Percentiles rank a stretch among this genome's conserved stretches.
Conservation (phyloP, 2,113 vertebrate genomes). For the Pygoscelis antarcticus region DNA sequence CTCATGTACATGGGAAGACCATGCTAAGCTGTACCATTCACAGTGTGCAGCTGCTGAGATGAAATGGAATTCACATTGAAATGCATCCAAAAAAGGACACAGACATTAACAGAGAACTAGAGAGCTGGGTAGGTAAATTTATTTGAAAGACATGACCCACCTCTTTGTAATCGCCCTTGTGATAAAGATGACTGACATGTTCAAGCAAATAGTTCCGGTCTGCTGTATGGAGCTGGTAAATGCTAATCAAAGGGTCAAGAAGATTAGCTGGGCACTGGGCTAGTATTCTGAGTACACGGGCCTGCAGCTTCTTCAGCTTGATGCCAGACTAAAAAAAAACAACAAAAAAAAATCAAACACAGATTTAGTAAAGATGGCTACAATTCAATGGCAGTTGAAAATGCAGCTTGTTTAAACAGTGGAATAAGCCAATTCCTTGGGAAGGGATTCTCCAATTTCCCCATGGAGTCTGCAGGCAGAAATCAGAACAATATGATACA, state of each 20-base stretch:
- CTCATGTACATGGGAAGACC: neutral
- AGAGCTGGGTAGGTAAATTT: constrained; percentile 39
- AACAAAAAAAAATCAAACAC: neutral
- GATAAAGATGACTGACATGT: constrained; percentile 36
- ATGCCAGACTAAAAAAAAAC: constrained; percentile 14
- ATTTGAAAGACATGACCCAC: constrained; percentile 52
- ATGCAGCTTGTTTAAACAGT: constrained; percentile 11
- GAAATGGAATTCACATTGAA: constrained; percentile 22
- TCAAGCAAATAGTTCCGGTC: constrained; percentile 51
- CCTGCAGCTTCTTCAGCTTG: constrained; percentile 47
- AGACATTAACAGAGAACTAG: neutral
- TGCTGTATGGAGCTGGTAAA: constrained; percentile 65
- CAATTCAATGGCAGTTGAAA: neutral
- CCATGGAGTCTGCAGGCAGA: constrained; percentile 20
- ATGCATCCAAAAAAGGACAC: constrained; percentile 46
- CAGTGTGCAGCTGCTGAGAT: constrained; percentile 18
- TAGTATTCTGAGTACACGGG: constrained; percentile 13
- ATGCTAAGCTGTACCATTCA: constrained; percentile 5
- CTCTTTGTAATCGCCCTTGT: constrained; percentile 68
- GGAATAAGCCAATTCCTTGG: neutral
- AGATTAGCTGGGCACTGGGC: constrained; percentile 37
- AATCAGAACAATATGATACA: constrained; percentile 42
- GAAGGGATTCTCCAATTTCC: constrained; percentile 49
- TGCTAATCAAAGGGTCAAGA: constrained; percentile 53
- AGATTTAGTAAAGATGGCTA: constrained; percentile 26